A percentile compares a stretch with the other conserved stretches of the same genome.
Evolutionary conservation across 1,140 invertebrate species (phyloP).

Genomic region (Nomia melanderi): DNA sequence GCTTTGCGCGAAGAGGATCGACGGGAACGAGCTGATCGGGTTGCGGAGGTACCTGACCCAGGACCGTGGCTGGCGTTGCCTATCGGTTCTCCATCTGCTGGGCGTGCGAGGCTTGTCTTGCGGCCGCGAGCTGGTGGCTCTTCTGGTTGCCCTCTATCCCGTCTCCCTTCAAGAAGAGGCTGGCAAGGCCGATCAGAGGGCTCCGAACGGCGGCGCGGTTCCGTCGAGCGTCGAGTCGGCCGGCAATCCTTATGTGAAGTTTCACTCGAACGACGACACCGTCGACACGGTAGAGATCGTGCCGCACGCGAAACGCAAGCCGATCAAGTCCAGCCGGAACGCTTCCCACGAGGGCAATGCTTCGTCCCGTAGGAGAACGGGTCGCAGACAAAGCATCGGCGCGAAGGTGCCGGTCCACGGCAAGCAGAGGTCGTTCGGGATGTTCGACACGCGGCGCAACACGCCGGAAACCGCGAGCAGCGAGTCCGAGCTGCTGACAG

Average conservation of each 20-base stretch:
- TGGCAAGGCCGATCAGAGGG: background rate
- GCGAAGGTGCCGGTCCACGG: slow-evolving; percentile 17
- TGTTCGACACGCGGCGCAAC: slow-evolving; percentile 36
- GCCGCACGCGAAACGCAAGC: slow-evolving; percentile 59
- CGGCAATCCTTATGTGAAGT: slow-evolving; percentile 73
- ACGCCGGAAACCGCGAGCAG: slow-evolving; percentile 72
- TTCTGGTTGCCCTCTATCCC: slow-evolving; percentile 84
- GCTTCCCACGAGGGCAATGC: slow-evolving; percentile 40
- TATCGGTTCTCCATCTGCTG: slow-evolving; percentile 82
- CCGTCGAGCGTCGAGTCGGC: background rate
- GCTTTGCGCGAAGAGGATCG: slow-evolving; percentile 78
- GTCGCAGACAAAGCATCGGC: slow-evolving; percentile 36
- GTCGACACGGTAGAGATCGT: slow-evolving; percentile 73
- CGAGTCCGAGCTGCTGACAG: slow-evolving; percentile 81
- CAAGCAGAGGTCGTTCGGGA: slow-evolving; percentile 46
- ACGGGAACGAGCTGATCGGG: slow-evolving; percentile 75
- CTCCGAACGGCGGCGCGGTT: background rate
- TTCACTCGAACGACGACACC: slow-evolving; percentile 71
- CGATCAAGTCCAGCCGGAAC: slow-evolving; percentile 13
- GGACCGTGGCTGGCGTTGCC: slow-evolving; percentile 84
- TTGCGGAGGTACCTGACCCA: slow-evolving; percentile 82
- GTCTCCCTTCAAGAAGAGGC: slow-evolving; percentile 70
- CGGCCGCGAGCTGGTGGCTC: slow-evolving; percentile 82
- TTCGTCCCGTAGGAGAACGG: background rate
- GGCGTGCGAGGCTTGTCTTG: slow-evolving; percentile 83